Base-by-base conservation (phyloP, 2,888 invertebrate species). In the Hyalella azteca region DNA sequence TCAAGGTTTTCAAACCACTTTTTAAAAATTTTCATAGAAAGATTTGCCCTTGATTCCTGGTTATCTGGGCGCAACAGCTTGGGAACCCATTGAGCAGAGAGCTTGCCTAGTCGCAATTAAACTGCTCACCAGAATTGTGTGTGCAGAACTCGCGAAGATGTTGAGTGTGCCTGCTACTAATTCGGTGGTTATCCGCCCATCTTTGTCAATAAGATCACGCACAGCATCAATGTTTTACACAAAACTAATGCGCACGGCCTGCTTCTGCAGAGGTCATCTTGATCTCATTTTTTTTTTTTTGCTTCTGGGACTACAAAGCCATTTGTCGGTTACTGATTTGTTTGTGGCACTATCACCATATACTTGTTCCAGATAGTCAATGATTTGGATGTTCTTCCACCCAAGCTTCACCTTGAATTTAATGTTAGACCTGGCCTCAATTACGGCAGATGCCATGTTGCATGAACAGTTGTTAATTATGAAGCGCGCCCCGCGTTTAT, bases 341-440 rank as follows among this genome's bases (percentile, higher is more conserved):
- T 75, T 75, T 75, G 22, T 0, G 41, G 26, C 48, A 45, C 15
- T 75, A 13, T 41, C 26, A 36, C 11, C 48, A 45, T 75, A 75
- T 5, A 36, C 39, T 36, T 36, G 73, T 54, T 54, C 19, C 41
- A 75, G 45, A 26, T n/a, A 41, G 41, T 75, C 41, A 39, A 75
- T 75, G 75, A 75, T 75, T 41, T 75, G 40, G 75, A 40, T 75
- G 7, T 41, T 75, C 73, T 73, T 73, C 39, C 73, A 36, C 73
- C 73, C 73, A 39, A 73, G 73, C 73, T 54, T 54, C 26, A 54
- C 54, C 54, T 26, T 54, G 54, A 54, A 54, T 54, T 54, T 54
- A 29, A 54, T 26, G 54, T 54, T 54, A 26, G 54, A 26, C 54
- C 54, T 54, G 22, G 22, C 54, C 54, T 54, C 54, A 39, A 73